A percentile compares a stretch with the other conserved stretches of the same genome.
Conservation (phyloP, 2,888 invertebrate genomes). For the Brenthis hecate region DNA sequence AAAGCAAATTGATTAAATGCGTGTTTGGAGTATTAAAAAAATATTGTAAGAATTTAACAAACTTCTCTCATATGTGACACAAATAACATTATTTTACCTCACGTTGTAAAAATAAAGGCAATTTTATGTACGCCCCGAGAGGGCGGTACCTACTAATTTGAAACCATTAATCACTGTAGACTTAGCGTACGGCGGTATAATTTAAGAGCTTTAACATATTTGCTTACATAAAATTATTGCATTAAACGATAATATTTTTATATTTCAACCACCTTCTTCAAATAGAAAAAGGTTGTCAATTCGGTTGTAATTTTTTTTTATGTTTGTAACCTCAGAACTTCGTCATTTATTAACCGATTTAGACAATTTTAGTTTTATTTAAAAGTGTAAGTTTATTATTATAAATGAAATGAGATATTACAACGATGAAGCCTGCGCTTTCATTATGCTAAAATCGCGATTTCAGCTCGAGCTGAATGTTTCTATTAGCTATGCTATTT, state of each 20-base stretch:
- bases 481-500: too few species aligned
- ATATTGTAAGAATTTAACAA: neutral
- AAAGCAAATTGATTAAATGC: too few species aligned
- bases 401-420: too few species aligned
- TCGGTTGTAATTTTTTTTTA: too few species aligned
- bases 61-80: neutral
- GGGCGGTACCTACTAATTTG: constrained; percentile 32
- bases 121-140: constrained; percentile 24
- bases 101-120: constrained; percentile 19
- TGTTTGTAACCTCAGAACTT: too few species aligned
- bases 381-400: too few species aligned
- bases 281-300: too few species aligned
- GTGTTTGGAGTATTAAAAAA: neutral
- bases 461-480: too few species aligned
- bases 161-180: constrained; percentile 34
- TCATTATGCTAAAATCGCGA: too few species aligned
- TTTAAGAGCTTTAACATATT: constrained; percentile 23
- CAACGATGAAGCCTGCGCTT: too few species aligned
- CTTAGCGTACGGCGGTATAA: constrained; percentile 29
- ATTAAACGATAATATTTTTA: constrained; percentile 1
- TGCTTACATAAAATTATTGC: constrained; percentile 9
- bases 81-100: constrained; percentile 7
- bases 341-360: too few species aligned
- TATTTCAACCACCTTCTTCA: neutral
- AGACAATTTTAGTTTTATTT: too few species aligned